These are phyloP conservation scores for Apeira syringaria DNA, from an alignment of 2,888 invertebrate species.

Conservation along the genomic window DNA sequence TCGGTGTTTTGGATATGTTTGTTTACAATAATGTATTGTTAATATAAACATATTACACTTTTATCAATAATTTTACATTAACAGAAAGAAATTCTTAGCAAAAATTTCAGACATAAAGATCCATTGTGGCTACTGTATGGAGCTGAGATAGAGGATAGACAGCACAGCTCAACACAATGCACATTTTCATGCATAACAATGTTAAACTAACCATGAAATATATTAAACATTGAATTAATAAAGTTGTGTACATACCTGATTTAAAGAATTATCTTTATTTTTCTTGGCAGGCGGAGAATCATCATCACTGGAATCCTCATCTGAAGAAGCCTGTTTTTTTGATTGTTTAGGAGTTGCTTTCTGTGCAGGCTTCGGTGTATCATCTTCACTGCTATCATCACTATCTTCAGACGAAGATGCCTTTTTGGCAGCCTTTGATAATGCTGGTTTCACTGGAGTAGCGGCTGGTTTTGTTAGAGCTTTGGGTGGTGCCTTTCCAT, in stretches of 20 bases:
- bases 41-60: no score
- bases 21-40: no score
- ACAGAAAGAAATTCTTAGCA: no score
- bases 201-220: no score
- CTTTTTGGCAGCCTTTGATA: conserved; percentile 29
- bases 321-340: conserved; percentile 23
- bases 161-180: no score
- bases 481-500: conserved; percentile 42
- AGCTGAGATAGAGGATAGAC: no score
- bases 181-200: no score
- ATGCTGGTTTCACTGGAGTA: conserved; percentile 40
- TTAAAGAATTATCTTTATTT: conserved; percentile 20
- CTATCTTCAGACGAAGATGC: conserved; percentile 59
- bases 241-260: conserved; percentile 40
- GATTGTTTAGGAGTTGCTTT: conserved; percentile 29
- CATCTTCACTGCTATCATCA: conserved; percentile 54
- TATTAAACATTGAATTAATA: no score
- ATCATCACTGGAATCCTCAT: conserved; percentile 46
- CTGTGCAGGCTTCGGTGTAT: conserved; percentile 47
- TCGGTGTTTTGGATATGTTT: no score
- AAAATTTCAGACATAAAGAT: no score
- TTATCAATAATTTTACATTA: no score
- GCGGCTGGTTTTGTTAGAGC: conserved; percentile 33
- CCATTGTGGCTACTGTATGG: no score
- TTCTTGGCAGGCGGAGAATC: conserved; percentile 32